Evolutionary conservation across 1,140 invertebrate species (phyloP).

Genomic region (Drosophila bipectinata): DNA sequence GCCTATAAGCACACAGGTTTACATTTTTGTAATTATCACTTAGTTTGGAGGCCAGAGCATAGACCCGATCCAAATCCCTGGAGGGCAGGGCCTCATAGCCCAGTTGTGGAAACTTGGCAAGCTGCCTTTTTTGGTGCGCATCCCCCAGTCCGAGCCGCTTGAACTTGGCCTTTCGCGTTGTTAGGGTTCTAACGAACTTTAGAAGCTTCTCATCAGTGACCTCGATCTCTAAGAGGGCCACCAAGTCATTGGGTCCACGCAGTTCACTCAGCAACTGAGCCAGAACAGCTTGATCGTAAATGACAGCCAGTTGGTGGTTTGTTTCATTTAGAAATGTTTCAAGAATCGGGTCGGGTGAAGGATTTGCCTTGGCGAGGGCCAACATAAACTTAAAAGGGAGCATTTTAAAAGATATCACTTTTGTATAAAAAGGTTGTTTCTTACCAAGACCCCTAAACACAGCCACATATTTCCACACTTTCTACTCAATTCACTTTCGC

Average conservation of each 20-base stretch:
- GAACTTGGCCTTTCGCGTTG: constrained; percentile 44
- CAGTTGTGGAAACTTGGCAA: constrained; percentile 46
- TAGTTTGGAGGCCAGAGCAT: constrained; percentile 60
- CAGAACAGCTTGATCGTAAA: constrained; percentile 64
- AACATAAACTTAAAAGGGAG: not conserved
- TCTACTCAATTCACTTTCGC: constrained; percentile 28
- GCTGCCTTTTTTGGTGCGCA: constrained; percentile 41
- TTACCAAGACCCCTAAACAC: constrained; percentile 34
- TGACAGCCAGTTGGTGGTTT: constrained; percentile 54
- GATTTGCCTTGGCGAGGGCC: not conserved
- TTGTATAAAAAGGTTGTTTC: constrained; percentile 4
- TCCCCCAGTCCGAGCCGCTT: constrained; percentile 47
- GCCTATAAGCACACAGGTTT: constrained; percentile 57
- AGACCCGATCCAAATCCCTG: constrained; percentile 38
- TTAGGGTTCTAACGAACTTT: constrained; percentile 41
- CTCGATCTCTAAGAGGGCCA: constrained; percentile 55
- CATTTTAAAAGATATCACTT: no score
- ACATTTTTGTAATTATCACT: constrained; percentile 65
- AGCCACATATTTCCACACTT: constrained; percentile 43
- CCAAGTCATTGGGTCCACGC: constrained; percentile 52
- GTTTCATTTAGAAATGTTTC: constrained; percentile 50
- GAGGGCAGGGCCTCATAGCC: constrained; percentile 53
- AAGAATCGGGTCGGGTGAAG: constrained; percentile 19
- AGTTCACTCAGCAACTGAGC: constrained; percentile 64
- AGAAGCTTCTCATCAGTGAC: constrained; percentile 58